These are phyloP conservation scores for Trachemys scripta DNA, from an alignment of 2,113 vertebrate species.

Conservation along the genomic window DNA sequence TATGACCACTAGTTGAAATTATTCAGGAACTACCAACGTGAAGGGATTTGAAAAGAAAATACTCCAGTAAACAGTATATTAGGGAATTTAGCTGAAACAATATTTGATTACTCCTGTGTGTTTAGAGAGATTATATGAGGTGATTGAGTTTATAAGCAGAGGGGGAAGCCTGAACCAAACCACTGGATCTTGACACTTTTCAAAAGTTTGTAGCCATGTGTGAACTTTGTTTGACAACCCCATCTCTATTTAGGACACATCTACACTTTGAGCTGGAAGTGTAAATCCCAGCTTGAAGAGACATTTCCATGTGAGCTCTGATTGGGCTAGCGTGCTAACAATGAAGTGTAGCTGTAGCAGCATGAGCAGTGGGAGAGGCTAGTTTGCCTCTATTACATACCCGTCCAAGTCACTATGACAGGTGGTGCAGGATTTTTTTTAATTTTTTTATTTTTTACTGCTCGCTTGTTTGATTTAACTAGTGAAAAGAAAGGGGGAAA, in stretches of 20 bases:
- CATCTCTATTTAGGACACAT: neutral
- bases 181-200: neutral
- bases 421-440: neutral
- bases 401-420: neutral
- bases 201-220: neutral
- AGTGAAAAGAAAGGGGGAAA: neutral
- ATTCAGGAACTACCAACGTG: neutral
- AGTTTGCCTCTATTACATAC: neutral
- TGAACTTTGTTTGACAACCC: neutral
- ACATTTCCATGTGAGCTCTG: neutral
- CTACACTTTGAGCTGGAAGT: neutral
- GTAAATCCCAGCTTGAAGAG: neutral
- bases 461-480: neutral
- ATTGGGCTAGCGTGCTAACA: neutral
- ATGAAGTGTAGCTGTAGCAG: neutral
- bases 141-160: neutral
- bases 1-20: neutral
- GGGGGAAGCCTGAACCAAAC: neutral
- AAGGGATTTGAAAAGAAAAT: neutral
- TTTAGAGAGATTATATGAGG: neutral
- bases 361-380: neutral
- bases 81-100: neutral
- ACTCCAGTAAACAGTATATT: neutral
- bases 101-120: neutral
- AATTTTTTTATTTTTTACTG: neutral